Evolutionary conservation across 2,888 invertebrate genomes (phyloP).

Genomic region (Microdon myrmicae): DNA sequence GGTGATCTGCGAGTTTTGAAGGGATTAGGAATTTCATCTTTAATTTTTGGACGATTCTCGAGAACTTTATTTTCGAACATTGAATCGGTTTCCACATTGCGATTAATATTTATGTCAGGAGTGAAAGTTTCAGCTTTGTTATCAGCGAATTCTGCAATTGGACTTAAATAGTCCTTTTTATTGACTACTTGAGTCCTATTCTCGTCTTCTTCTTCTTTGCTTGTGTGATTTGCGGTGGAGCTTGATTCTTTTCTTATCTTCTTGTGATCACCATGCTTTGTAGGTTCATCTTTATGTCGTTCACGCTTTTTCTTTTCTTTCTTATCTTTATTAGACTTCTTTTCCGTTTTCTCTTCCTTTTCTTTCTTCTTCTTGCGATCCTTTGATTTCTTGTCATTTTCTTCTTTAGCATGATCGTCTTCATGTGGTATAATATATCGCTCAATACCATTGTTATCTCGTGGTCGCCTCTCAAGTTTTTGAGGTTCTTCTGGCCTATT

Average conservation of each 20-base stretch:
- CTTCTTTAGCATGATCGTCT: slow-evolving; percentile 63
- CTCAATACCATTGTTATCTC: slow-evolving; percentile 45
- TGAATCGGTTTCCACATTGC: slow-evolving; percentile 14
- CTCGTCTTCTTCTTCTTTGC: slow-evolving; percentile 16
- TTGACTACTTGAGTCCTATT: slow-evolving; percentile 40
- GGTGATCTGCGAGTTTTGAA: slow-evolving; percentile 19
- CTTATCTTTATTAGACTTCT: slow-evolving; percentile 49
- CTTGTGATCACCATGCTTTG: slow-evolving; percentile 22
- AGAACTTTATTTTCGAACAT: slow-evolving; percentile 69
- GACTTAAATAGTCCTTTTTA: slow-evolving; percentile 50
- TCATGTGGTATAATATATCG: slow-evolving; percentile 57
- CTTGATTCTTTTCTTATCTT: slow-evolving; percentile 22
- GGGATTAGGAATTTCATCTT: slow-evolving; percentile 1
- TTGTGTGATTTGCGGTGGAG: slow-evolving; percentile 50
- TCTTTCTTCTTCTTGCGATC: slow-evolving; percentile 70
- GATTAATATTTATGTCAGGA: slow-evolving; percentile 36
- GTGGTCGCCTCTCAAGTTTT: slow-evolving; percentile 60
- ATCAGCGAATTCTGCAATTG: slow-evolving; percentile 34
- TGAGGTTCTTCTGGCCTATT: slow-evolving; percentile 59
- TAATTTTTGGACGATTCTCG: slow-evolving; percentile 60
- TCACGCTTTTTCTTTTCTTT: slow-evolving; percentile 53
- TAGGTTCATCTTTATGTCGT: slow-evolving; percentile 36
- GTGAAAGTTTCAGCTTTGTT: slow-evolving; percentile 45
- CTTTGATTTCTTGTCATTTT: slow-evolving; percentile 69
- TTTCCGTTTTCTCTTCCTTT: slow-evolving; percentile 49